These are phyloP conservation scores for Trematocara macrostoma DNA, from an alignment of 2,113 vertebrate species.

Conservation along the genomic window DNA sequence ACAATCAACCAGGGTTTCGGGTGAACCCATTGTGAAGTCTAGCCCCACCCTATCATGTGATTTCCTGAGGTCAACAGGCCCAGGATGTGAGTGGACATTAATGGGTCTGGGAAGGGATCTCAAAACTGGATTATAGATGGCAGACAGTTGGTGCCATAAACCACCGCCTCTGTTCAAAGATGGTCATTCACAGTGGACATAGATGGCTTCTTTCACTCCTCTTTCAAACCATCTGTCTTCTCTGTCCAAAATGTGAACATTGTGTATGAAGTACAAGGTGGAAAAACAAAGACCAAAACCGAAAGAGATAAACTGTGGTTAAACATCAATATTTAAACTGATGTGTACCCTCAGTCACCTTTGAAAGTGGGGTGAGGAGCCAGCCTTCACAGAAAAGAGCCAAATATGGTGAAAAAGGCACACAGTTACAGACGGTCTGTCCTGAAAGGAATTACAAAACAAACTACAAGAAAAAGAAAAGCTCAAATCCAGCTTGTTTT, in stretches of 20 bases:
- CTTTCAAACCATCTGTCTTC: background rate
- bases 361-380: background rate
- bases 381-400: background rate
- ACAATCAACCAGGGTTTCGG: background rate
- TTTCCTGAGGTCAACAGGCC: background rate
- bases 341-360: background rate
- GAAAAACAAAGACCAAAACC: background rate
- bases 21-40: background rate
- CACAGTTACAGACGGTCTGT: background rate
- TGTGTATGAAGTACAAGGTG: background rate
- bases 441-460: background rate
- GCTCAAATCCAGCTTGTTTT: background rate
- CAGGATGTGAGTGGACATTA: background rate
- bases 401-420: background rate
- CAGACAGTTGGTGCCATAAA: rapidly evolving
- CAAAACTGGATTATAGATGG: background rate
- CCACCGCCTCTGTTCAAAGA: background rate
- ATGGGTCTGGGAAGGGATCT: background rate
- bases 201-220: background rate
- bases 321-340: background rate
- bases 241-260: background rate
- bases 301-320: background rate
- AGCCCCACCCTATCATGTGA: background rate
- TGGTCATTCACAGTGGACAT: background rate
- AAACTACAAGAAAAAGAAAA: background rate